Base-by-base conservation (phyloP, 2,113 vertebrate species). In the Gopherus evgoodei region DNA sequence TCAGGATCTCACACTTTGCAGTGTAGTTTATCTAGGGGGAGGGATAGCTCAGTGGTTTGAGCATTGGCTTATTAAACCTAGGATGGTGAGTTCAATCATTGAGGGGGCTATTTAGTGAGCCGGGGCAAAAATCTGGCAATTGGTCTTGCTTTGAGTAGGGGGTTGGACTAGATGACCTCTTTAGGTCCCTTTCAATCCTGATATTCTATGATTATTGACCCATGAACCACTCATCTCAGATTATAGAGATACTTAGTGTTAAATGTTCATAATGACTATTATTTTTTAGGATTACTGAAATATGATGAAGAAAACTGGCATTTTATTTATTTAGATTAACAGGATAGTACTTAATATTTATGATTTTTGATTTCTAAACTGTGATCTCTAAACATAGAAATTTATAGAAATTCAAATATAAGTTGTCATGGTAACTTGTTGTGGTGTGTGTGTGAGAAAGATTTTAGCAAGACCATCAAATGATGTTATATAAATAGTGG, bases 351-450 rank as follows among this genome's bases (percentile, higher is more conserved):
- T 93, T 97, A 93, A 93, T 93, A 91, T 56, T 92, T 97, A 83
- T 95, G 79, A 72, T 86, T 94, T 81, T 50, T 35, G 13, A 92
- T 81, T 96, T 97, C 93, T 90, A 95, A 98, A 97, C 65, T 95
- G 82, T 97, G 96, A 87, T 95, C 91, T 97, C 97, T 97, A 97
- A 97, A 98, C 97, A 98, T 97, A 98, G 97, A 97, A 95, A 97
- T 98, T 98, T 98, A 98, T 97, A 98, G 97, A 98, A 97, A 97
- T 97, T 98, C 87, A 97, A 97, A 97, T 97, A 95, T 94, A 98
- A 97, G 97, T 98, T 98, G 97, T 98, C 96, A 98, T 98, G 97
- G 98, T 98, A 98, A 98, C 97, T 96, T 98, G 90, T 97, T 96
- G 88, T 97, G 95, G 96, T 97, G 95, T 97, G 97, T 1, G 75